These are phyloP conservation scores for Drosophila nr. perissopoda DNA, from an alignment of 2,888 invertebrate genomes.

Conservation along the genomic window DNA sequence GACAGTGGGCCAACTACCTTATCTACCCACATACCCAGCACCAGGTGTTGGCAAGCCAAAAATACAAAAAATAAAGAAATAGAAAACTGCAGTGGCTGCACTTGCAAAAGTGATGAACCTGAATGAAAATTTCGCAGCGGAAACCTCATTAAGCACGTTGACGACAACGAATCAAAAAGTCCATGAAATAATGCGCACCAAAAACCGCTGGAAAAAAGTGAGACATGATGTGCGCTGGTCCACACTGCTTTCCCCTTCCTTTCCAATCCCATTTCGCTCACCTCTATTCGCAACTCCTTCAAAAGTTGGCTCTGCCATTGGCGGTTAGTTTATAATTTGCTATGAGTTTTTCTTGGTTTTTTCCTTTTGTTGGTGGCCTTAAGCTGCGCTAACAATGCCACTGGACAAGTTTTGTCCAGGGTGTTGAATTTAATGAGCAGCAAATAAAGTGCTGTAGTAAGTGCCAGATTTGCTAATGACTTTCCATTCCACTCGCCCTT, in stretches of 20 bases:
- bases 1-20: constrained; percentile 44
- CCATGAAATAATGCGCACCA: constrained; percentile 65
- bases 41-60: constrained; percentile 36
- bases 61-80: not conserved
- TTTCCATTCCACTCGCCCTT: constrained; percentile 21
- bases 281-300: constrained; percentile 11
- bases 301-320: constrained; percentile 48
- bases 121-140: constrained; percentile 72
- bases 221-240: constrained; percentile 34
- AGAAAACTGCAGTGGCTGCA: constrained; percentile 64
- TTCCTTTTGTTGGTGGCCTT: constrained; percentile 32
- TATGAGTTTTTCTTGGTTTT: constrained; percentile 29
- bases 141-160: constrained; percentile 79
- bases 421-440: constrained; percentile 65
- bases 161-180: constrained; percentile 71
- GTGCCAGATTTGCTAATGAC: constrained; percentile 58
- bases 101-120: constrained; percentile 79
- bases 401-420: constrained; percentile 54
- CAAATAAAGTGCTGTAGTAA: constrained; percentile 51
- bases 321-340: constrained; percentile 62
- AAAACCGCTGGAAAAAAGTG: constrained; percentile 55
- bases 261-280: not conserved
- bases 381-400: constrained; percentile 59
- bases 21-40: not conserved
- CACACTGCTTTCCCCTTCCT: not conserved